phyloP scores from a whole-genome alignment of 2,888 invertebrate species.

The Hirtodrosophila alboralis region DNA sequence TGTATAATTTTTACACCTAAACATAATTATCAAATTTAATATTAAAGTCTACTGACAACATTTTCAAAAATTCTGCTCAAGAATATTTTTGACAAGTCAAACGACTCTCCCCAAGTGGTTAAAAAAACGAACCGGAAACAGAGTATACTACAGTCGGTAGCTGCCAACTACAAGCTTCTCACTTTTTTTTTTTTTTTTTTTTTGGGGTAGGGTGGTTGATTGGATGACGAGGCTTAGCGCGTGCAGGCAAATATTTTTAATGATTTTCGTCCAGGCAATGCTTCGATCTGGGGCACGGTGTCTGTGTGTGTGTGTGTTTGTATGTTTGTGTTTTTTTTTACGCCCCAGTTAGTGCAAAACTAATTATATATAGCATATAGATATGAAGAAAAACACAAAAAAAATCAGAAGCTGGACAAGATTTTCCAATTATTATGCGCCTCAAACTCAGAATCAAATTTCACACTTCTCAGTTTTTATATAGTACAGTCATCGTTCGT shows the following conservation, averaged over 20 bases:
- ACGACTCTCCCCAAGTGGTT: too few species aligned
- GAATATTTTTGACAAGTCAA: too few species aligned
- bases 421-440: conserved; percentile 49
- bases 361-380: conserved; percentile 61
- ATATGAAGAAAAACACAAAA: too few species aligned
- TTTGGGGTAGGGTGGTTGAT: conserved; percentile 58
- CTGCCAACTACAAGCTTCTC: too few species aligned
- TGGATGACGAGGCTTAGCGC: conserved; percentile 78
- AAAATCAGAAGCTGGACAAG: conserved; percentile 44
- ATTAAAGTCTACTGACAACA: too few species aligned
- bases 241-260: conserved; percentile 78
- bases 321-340: conserved; percentile 43
- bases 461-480: conserved; percentile 27
- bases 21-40: too few species aligned
- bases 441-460: conserved; percentile 24
- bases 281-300: conserved; percentile 55
- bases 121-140: too few species aligned
- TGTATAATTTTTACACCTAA: too few species aligned
- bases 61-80: too few species aligned
- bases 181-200: conserved; percentile 12
- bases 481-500: conserved; percentile 27
- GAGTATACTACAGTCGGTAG: too few species aligned
- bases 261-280: conserved; percentile 63
- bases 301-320: conserved; percentile 40
- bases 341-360: conserved; percentile 77